Percentiles rank a stretch among this genome's conserved stretches.
Evolutionary conservation across 1,140 invertebrate species (phyloP).

Genomic region (Cydia amplana): DNA sequence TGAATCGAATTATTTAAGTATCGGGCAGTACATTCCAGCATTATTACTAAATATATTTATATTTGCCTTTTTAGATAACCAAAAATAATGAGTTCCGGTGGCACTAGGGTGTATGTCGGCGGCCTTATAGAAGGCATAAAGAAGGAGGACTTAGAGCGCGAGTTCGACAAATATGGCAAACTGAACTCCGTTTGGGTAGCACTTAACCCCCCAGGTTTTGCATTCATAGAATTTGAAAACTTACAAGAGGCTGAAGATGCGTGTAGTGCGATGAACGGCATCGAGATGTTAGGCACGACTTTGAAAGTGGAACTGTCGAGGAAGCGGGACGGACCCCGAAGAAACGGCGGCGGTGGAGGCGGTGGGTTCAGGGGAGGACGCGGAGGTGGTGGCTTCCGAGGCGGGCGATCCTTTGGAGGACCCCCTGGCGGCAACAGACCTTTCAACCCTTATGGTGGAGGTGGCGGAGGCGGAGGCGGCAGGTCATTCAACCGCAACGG

Average conservation of each 20-base stretch:
- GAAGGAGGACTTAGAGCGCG: slow-evolving; percentile 92
- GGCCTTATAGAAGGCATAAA: slow-evolving; percentile 90
- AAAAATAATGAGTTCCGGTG: slow-evolving; percentile 76
- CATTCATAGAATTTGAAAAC: slow-evolving; percentile 99
- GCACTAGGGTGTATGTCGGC: slow-evolving; percentile 91
- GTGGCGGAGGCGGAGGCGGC: slow-evolving; percentile 43
- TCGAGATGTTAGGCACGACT: slow-evolving; percentile 89
- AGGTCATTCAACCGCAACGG: slow-evolving; percentile 61
- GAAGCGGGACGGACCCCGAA: slow-evolving; percentile 82
- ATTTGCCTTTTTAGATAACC: slow-evolving; percentile 55
- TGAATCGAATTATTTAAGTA: neutral
- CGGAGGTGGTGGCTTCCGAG: slow-evolving; percentile 67
- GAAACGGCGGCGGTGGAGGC: slow-evolving; percentile 74
- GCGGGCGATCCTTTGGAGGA: slow-evolving; percentile 56
- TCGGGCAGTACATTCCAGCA: neutral
- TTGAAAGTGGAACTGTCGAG: slow-evolving; percentile 91
- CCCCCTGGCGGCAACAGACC: slow-evolving; percentile 44
- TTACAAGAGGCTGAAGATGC: slow-evolving; percentile 96
- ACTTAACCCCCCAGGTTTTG: slow-evolving; percentile 92
- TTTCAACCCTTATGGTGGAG: slow-evolving; percentile 47
- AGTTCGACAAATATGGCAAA: slow-evolving; percentile 94
- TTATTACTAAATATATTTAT: slow-evolving; percentile 23
- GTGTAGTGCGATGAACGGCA: slow-evolving; percentile 94
- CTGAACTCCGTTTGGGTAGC: slow-evolving; percentile 94
- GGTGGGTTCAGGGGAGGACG: slow-evolving; percentile 77